Conservation (phyloP, 2,888 invertebrate genomes). For the Artemia sinica region DNA sequence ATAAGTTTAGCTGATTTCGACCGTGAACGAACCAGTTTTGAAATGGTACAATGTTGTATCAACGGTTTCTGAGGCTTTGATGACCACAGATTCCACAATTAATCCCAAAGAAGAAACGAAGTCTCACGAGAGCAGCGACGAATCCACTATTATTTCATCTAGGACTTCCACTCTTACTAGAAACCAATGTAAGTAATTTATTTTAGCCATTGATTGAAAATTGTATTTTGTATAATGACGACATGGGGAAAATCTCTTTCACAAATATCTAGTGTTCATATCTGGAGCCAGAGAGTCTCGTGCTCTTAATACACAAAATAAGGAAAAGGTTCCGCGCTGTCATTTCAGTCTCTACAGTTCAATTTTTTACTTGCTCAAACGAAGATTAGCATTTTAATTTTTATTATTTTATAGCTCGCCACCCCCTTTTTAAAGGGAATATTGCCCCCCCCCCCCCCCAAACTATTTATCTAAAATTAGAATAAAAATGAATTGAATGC, state of each 20-base stretch:
- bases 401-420: too few relatives aligned
- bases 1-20: conserved; percentile 88
- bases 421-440: too few relatives aligned
- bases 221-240: not conserved
- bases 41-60: conserved; percentile 85
- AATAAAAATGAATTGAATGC: too few relatives aligned
- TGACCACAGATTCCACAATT: conserved; percentile 28
- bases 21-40: conserved; percentile 52
- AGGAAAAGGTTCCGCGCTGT: too few relatives aligned
- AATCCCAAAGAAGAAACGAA: conserved; percentile 46
- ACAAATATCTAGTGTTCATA: too few relatives aligned
- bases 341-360: too few relatives aligned
- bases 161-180: conserved; percentile 88
- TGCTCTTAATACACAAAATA: too few relatives aligned
- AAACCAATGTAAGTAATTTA: conserved; percentile 45
- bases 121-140: conserved; percentile 54
- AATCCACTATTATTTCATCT: conserved; percentile 87
- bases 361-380: too few relatives aligned
- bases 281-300: too few relatives aligned
- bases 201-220: not conserved
- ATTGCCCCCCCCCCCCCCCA: too few relatives aligned
- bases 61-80: conserved; percentile 23
- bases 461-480: too few relatives aligned
- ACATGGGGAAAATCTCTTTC: not conserved
- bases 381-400: too few relatives aligned